phyloP scores from a whole-genome alignment of 2,797 vertebrate genomes.

The Fratercula arctica region DNA sequence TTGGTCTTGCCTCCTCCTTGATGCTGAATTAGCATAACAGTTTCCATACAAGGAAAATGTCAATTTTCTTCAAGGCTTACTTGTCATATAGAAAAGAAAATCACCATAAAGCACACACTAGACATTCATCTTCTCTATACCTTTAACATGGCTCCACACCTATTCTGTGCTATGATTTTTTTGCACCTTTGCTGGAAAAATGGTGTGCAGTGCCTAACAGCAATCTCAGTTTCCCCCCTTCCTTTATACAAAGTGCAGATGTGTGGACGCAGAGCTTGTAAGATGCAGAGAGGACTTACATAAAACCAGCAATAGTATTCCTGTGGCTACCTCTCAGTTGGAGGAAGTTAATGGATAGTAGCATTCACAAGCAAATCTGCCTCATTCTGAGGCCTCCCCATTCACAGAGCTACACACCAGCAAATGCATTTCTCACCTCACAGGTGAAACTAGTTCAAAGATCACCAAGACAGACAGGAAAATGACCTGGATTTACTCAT shows the following conservation, averaged over 20 bases:
- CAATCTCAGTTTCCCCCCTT: not conserved
- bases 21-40: not conserved
- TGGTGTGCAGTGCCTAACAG: not conserved
- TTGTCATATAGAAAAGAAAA: not conserved
- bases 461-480: not conserved
- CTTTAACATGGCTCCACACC: not conserved
- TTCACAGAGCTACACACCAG: not conserved
- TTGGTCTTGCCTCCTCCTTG: not conserved
- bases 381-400: not conserved
- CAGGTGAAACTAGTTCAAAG: not conserved
- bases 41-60: not conserved
- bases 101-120: rapidly evolving
- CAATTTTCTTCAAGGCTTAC: not conserved
- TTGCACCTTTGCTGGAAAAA: not conserved
- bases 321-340: not conserved
- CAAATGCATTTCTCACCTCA: not conserved
- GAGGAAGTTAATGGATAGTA: not conserved
- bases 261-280: not conserved
- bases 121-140: not conserved
- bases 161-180: not conserved
- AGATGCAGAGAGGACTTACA: not conserved
- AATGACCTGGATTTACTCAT: not conserved
- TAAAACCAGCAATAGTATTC: not conserved
- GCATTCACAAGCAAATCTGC: not conserved
- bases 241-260: not conserved